Percentiles rank a stretch among this genome's conserved stretches.
These are phyloP conservation scores for Lordiphosa collinella DNA, from an alignment of 1,140 invertebrate species.

Conservation along the genomic window DNA sequence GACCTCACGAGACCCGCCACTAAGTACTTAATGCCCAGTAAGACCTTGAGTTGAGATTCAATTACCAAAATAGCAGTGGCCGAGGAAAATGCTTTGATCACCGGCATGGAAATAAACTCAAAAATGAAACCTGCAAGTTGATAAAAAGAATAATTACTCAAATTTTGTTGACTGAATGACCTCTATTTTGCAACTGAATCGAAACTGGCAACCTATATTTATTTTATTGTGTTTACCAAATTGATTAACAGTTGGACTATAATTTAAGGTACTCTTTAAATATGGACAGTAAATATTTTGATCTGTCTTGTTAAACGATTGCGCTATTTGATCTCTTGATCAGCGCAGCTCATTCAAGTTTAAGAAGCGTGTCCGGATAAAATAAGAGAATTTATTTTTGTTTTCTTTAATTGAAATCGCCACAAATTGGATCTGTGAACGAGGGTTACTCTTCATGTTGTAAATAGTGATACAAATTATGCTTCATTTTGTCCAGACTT, in stretches of 20 bases:
- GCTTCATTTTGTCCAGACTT: too few species aligned
- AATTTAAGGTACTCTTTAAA: constrained; percentile 1
- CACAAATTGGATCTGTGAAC: background rate
- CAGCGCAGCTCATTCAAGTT: constrained; percentile 1
- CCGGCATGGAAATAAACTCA: constrained; percentile 96
- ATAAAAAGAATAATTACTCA: background rate
- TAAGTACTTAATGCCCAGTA: constrained; percentile 89
- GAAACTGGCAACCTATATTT: background rate
- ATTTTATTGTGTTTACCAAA: background rate
- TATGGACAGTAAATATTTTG: constrained; percentile 1
- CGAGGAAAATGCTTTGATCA: constrained; percentile 96
- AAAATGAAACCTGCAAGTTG: constrained; percentile 88
- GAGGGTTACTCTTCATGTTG: too few species aligned
- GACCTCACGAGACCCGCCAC: constrained; percentile 88
- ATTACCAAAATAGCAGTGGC: constrained; percentile 96
- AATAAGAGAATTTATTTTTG: background rate
- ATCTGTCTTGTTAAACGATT: background rate
- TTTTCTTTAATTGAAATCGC: background rate
- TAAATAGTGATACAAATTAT: too few species aligned
- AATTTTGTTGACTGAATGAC: background rate
- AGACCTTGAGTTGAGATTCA: constrained; percentile 91
- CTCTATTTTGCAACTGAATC: background rate
- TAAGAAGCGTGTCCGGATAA: background rate
- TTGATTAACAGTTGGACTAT: constrained; percentile 5
- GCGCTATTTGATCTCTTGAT: constrained; percentile 2